Evolutionary conservation across 2,888 invertebrate genomes (phyloP), one percentile per base, ranked within the genome.

Genomic region (Cataglyphis livida): DNA sequence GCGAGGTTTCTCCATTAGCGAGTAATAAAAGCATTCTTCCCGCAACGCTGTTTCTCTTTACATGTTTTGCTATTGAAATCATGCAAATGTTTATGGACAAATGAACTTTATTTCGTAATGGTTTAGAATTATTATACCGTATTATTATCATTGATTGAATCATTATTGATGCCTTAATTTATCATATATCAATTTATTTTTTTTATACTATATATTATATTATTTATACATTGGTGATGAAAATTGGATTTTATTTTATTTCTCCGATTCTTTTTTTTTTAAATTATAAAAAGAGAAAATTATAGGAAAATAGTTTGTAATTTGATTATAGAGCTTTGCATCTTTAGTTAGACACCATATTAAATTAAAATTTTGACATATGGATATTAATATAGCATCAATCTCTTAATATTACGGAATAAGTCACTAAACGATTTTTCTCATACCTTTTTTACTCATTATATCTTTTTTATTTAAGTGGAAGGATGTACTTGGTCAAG

Each of bases 11-110:
- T 79, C 57, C 59, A 79, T 74, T 73, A 79, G 28, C 54, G 75
- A 44, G 35, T 59, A 79, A 74, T 74, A 79, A 73, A 78, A 79
- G 78, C 78, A n/a, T 71, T 73, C 59, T 79, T 79, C 25, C 7
- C 32, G 7, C 32, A 44, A 25, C 10, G 7, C 10, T 74, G 74
- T 79, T 79, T 73, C 32, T 79, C 57, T 73, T 78, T 73, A 78
- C 25, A 59, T 32, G 44, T 74, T 79, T 73, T 35, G 32, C 7
- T 41, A 18, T 18, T 73, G 10, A 41, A 41, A 71, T 59, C n/a
- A 71, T 59, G 32, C 21, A 78, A 78, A 73, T 57, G 28, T 71
- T 71, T 71, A 79, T 74, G 74, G 21, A 44, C 48, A 59, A 71
- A 73, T 41, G 41, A 54, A 41, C 54, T 15, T 25, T n/a, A 18